Base-by-base conservation (phyloP, 2,888 invertebrate genomes). In the Stenichneumon culpator region DNA sequence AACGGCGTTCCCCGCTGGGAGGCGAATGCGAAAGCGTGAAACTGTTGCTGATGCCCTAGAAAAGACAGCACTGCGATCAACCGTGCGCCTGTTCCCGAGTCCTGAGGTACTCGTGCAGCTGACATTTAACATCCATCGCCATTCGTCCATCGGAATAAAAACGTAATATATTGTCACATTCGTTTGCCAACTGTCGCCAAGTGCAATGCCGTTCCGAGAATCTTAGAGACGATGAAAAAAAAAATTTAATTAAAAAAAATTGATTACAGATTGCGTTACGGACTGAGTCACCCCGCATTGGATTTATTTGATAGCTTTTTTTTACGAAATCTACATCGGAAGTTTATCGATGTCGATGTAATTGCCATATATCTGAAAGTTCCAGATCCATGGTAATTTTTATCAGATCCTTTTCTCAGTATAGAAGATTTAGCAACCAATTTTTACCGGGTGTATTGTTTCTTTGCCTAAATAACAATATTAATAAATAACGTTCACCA, bases 41-140 rank as follows among this genome's bases (percentile, higher is more conserved):
- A 98, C 95, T 98, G 98, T 95, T 98, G 98, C 95, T 98, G 98
- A 95, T 98, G 98, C 95, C 98, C 98, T 98, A 97, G 95, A 96
- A 98, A 96, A 95, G 97, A 97, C 95, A 97, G 96, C 97, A 97
- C 97, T 97, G 94, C 93, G 92, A 94, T 94, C 93, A 94, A 94
- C 93, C 93, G 93, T 93, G 93, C 93, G 93, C 93, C 94, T 94
- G 96, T 94, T 96, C 93, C 90, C 95, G 95, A 95, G 95, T 95
- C 95, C 94, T 85, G 88, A 86, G 89, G 87, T 84, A 81, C 78
- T 72, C 75, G 75, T 36, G 28, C 32, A 65, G 67, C 28, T 57
- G 75, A 81, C 54, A 22, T 25, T 57, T 25, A 36, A 73, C 22
- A 81, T 50, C n/a, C 47, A 9, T 2, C n/a, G 60, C 36, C 60